Percentiles rank a stretch among this genome's conserved stretches.
Evolutionary conservation across 2,888 invertebrate genomes (phyloP).

Genomic region (Coleophora flavipennella): DNA sequence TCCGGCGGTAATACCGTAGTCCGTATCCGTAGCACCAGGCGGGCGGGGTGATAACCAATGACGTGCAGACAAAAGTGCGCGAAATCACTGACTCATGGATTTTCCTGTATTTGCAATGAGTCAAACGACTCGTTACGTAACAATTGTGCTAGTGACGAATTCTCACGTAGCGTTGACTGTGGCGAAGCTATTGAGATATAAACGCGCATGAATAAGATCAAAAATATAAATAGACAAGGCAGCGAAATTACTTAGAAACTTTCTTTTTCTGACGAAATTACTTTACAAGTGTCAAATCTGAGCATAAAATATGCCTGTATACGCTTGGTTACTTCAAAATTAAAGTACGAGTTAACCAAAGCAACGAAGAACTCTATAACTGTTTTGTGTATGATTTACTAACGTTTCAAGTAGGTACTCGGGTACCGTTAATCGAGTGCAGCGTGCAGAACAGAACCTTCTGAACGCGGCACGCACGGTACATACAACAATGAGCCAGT

Average conservation of each 20-base stretch:
- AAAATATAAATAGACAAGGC: background rate
- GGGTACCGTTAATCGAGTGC: constrained; percentile 20
- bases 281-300: too few species aligned
- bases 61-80: constrained; percentile 60
- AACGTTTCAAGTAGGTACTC: constrained; percentile 8
- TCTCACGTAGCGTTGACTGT: constrained; percentile 19
- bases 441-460: constrained; percentile 12
- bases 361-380: too few species aligned
- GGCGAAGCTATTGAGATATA: too few species aligned
- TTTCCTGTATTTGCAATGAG: constrained; percentile 32
- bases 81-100: constrained; percentile 57
- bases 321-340: too few species aligned
- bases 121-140: constrained; percentile 24
- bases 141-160: constrained; percentile 26
- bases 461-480: constrained; percentile 2
- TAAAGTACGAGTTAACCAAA: too few species aligned
- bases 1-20: constrained; percentile 20
- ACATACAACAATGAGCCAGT: constrained; percentile 34
- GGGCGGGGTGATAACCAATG: constrained; percentile 40
- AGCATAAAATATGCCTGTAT: too few species aligned
- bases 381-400: too few species aligned
- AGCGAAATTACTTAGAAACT: too few species aligned
- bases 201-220: constrained; percentile 11
- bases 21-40: too few species aligned
- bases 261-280: too few species aligned